A percentile compares a stretch with the other conserved stretches of the same genome.
These are phyloP conservation scores for Lasiommata megera DNA, from an alignment of 2,888 invertebrate genomes.

Conservation along the genomic window DNA sequence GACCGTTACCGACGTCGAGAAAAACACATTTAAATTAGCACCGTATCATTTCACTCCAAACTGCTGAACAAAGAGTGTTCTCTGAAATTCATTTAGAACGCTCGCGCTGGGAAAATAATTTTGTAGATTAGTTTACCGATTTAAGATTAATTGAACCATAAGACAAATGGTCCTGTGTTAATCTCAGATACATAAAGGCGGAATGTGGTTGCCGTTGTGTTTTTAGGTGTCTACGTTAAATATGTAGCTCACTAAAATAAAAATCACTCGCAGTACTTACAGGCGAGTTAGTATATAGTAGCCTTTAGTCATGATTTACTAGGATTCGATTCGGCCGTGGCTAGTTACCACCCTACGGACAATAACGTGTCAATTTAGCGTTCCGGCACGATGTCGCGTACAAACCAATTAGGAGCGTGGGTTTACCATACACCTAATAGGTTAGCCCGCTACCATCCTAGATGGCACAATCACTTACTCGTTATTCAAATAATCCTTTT, in stretches of 20 bases:
- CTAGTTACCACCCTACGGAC: too few relatives aligned
- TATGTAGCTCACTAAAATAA: background rate
- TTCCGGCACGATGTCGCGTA: too few relatives aligned
- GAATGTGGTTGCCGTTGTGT: background rate
- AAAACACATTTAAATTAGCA: conserved; percentile 24
- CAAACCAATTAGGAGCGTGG: too few relatives aligned
- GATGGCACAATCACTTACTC: too few relatives aligned
- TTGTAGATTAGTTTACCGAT: conserved; percentile 23
- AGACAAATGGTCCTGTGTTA: conserved; percentile 22
- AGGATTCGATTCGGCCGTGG: too few relatives aligned
- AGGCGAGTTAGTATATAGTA: too few relatives aligned
- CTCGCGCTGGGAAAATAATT: conserved; percentile 20
- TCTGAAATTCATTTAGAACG: conserved; percentile 13
- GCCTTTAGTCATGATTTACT: too few relatives aligned
- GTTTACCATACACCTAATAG: too few relatives aligned
- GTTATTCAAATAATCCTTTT: too few relatives aligned
- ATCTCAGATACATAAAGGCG: conserved; percentile 11
- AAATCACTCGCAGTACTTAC: background rate
- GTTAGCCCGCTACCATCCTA: too few relatives aligned
- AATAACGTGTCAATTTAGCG: too few relatives aligned
- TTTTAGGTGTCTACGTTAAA: background rate
- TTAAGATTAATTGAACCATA: conserved; percentile 27
- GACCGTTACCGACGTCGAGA: conserved; percentile 14
- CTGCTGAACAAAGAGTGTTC: conserved; percentile 14
- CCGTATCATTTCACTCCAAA: conserved; percentile 17